Evolutionary conservation across 2,113 vertebrate species (phyloP), one percentile per base, ranked within the genome.

Genomic region (Sebastes fasciatus): DNA sequence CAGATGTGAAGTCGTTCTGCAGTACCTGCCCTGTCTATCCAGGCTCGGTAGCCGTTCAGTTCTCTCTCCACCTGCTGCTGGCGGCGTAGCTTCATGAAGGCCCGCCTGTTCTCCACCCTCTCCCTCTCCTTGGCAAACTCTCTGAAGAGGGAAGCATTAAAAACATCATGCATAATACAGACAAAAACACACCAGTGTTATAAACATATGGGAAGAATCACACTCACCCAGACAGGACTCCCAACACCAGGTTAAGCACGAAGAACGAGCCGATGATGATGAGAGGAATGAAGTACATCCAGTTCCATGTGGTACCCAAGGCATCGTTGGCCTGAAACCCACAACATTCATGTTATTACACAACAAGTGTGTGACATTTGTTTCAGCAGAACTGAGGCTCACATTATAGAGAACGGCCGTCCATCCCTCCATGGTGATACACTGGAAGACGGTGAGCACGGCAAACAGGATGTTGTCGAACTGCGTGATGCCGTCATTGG

Each of bases 381-480:
- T 40, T 26, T 45, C 13, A 6, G 57, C 42, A 23, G 66, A 21
- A 48, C 45, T 19, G 13, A 57, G 7, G 77, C 95, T 95, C 83
- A 96, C 96, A 2, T 96, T 95, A 88, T 99, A 99, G 6, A 99
- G 95, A 55, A 99, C 98, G 5, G 98, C 98, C 4, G 98, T 99
- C 98, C 98, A 99, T 46, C 98, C 98, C 91, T 99, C 98, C 98
- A 99, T 99, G 87, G 98, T 99, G 86, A 99, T 99, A 69, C 98
- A 99, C 95, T 99, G 98, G 95, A 99, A 99, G 79, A 99, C 98
- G 23, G 98, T 99, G 90, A 99, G 96, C 91, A 99, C 99, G 4
- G 98, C 98, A 91, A 99, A 99, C 74, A 98, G 96, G 95, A 99
- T 99, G 92, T 99, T 99, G 94, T 99, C 98, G 0, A 99, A 99